These are phyloP conservation scores for Clistopyga incitator DNA, from an alignment of 2,888 invertebrate species.

Conservation along the genomic window DNA sequence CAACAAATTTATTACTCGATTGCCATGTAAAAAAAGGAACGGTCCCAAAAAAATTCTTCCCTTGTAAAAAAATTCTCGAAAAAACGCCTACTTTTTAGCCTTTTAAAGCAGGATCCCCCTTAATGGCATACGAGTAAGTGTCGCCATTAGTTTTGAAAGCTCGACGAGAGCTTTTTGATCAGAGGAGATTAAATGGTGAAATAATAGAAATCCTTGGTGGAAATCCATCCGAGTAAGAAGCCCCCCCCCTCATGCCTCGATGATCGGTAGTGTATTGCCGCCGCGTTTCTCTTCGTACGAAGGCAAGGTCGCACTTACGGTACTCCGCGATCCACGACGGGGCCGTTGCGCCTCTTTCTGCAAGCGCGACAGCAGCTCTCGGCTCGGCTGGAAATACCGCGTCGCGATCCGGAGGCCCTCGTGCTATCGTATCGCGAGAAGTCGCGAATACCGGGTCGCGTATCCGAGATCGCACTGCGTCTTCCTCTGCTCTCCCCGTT, in stretches of 20 bases:
- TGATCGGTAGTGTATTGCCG: conserved; percentile 4
- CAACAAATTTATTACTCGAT: too few relatives aligned
- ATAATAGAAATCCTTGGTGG: conserved; percentile 49
- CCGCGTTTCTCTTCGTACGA: conserved; percentile 64
- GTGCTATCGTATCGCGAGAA: conserved; percentile 37
- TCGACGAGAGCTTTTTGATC: conserved; percentile 40
- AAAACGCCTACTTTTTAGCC: too few relatives aligned
- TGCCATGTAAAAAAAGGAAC: too few relatives aligned
- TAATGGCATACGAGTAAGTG: too few relatives aligned
- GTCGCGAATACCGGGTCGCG: conserved; percentile 59
- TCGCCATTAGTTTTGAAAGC: conserved; percentile 20
- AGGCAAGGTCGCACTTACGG: conserved; percentile 81
- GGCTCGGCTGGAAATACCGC: conserved; percentile 66
- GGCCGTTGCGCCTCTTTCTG: conserved; percentile 71
- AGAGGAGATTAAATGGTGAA: conserved; percentile 50
- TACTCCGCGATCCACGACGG: conserved; percentile 72
- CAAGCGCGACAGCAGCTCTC: conserved; percentile 11
- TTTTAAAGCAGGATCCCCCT: too few relatives aligned
- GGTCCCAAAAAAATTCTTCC: too few relatives aligned
- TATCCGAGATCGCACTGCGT: conserved; percentile 46
- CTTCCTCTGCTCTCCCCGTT: conserved; percentile 14
- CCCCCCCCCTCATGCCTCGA: conserved; percentile 1
- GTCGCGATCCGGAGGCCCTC: conserved; percentile 53
- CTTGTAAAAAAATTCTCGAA: too few relatives aligned
- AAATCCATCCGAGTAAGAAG: conserved; percentile 18